Evolutionary conservation across 2,888 invertebrate genomes (phyloP), one percentile per base, ranked within the genome.

Genomic region (Esperia sulphurella): DNA sequence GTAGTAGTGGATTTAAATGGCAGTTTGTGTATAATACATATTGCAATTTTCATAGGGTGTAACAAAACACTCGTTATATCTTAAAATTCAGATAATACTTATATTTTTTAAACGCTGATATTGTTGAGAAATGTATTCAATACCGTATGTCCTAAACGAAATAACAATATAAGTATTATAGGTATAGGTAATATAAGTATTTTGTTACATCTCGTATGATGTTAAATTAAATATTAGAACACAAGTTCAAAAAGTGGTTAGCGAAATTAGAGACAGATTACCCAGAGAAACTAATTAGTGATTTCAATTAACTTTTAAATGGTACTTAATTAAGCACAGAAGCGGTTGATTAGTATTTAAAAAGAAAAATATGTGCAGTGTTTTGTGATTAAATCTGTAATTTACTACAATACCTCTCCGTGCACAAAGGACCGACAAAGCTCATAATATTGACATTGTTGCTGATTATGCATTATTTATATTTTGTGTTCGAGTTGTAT

Each of bases 11-110:
- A 21, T 21, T 3, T 21, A 5, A 31, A 31, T 9, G 10, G 31
- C 31, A 35, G 6, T n/a, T 35, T 40, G 14, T 65, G 63, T 63
- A 60, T 65, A 46, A 58, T 61, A 63, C 58, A 65, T 49, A 54
- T 46, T 35, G 41, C 8, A 40, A 40, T 40, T 35, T 35, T 9
- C 35, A n/a, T 35, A 5, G 21, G 21, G 35, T 35, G 50, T 50
- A 44, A 49, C 40, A 40, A 45, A 45, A 47, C 40, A n/a, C n/a
- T n/a, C n/a, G 43, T 49, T 49, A 50, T 2, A 21, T 21, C 21
- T 21, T 21, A 21, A 21, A 21, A 21, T 21, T 21, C 5, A 21
- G 21, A 21, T 21, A 21, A 21, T 3, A 21, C n/a, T n/a, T n/a
- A n/a, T n/a, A n/a, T n/a, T n/a, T n/a, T n/a, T n/a, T n/a, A n/a